Conservation (phyloP, 2,797 vertebrate genomes). For the Lagorchestes hirsutus region DNA sequence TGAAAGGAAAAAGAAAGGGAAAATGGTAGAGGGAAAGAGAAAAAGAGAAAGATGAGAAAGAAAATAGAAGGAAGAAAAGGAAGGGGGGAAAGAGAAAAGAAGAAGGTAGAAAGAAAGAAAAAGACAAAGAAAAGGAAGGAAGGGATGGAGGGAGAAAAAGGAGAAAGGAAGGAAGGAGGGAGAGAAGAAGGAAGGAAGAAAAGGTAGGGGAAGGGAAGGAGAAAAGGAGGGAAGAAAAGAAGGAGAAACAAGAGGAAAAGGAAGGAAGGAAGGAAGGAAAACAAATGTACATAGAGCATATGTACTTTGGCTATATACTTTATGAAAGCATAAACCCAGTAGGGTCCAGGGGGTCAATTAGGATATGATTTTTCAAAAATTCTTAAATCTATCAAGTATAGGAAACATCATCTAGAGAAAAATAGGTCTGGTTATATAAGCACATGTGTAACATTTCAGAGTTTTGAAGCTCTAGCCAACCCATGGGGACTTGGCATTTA, state of each 20-base stretch:
- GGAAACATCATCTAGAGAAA: background rate
- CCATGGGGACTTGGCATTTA: background rate
- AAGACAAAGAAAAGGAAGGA: no score
- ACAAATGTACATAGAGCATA: background rate
- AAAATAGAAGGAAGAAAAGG: background rate
- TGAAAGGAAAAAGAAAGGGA: no score
- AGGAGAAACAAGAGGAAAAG: background rate
- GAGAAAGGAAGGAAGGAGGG: no score
- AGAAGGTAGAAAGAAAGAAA: no score
- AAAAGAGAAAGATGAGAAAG: rapidly evolving
- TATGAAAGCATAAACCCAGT: background rate
- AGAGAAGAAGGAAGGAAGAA: no score
- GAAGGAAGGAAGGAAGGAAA: background rate
- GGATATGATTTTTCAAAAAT: background rate
- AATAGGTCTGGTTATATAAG: background rate
- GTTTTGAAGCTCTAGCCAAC: background rate
- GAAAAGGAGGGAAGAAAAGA: rapidly evolving
- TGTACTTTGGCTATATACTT: background rate
- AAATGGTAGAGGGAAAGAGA: no score
- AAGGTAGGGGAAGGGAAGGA: background rate
- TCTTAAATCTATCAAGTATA: background rate
- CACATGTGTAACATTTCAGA: background rate
- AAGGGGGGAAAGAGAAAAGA: no score
- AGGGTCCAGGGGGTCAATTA: background rate
- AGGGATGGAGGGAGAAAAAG: rapidly evolving